Base-by-base conservation (phyloP, 2,113 vertebrate species). In the Melanerpes aurifrons region DNA sequence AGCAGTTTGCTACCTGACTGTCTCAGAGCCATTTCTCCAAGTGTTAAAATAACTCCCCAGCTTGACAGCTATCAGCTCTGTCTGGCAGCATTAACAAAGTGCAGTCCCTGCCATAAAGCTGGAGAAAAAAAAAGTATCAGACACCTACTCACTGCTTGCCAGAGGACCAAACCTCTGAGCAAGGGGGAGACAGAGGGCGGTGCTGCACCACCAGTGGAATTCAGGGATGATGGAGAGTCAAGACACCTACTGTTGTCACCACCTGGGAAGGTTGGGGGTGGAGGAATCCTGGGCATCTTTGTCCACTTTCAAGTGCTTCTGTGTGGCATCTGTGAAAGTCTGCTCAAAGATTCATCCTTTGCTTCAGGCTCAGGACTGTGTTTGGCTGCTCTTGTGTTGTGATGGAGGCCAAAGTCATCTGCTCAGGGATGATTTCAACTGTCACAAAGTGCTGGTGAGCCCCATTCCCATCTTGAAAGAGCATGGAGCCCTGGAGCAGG, bases 51-150 rank as follows among this genome's bases (percentile, higher is more conserved):
- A 94, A 91, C 75, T 92, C 85, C 85, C 47, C 79, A 96, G 93
- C 91, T 93, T 95, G 94, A 96, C 95, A 96, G 91, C 87, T 93
- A 94, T 94, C 91, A 86, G 93, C 66, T 91, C 94, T 85, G 91
- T 96, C 95, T 96, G 93, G 91, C 94, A 93, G 89, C 94, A 95
- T 94, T 95, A 96, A 86, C 95, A 64, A 87, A 96, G 91, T 91
- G 89, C 73, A 91, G 74, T 95, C 75, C 87, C 76, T 92, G 94
- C 93, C 89, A 86, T 94, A 74, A 83, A 96, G 87, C 85, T 92
- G 54, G 70, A 81, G 40, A 92, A 77, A 82, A 90, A 94, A 95
- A 95, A 15, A 20, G 79, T 92, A 93, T 94, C 92, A 95, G 91
- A 94, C 94, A 94, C 89, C 89, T 95, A 71, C 89, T 93, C 25